Percentiles rank a stretch among this genome's conserved stretches.
These are phyloP conservation scores for Patella depressa DNA, from an alignment of 2,888 invertebrate genomes.

Conservation along the genomic window DNA sequence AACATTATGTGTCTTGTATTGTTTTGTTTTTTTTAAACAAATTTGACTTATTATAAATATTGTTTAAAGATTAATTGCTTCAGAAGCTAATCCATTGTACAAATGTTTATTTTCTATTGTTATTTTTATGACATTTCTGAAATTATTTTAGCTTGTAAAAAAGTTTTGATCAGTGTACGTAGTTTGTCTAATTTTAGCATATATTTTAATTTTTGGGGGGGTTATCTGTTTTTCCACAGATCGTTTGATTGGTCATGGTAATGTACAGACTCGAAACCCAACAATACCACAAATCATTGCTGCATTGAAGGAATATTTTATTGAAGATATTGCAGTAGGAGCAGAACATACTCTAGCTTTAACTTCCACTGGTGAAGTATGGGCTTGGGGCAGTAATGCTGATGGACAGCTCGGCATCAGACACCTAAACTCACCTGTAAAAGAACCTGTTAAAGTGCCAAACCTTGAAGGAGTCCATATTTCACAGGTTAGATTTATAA, in stretches of 20 bases:
- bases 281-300: slow-evolving; percentile 75
- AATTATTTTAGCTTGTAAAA: too few species aligned
- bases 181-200: too few species aligned
- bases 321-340: slow-evolving; percentile 77
- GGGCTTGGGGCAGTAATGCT: slow-evolving; percentile 78
- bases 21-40: neutral
- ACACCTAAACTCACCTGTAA: slow-evolving; percentile 74
- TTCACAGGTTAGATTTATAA: slow-evolving; percentile 72
- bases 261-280: slow-evolving; percentile 72
- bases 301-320: slow-evolving; percentile 73
- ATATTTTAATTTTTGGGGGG: neutral
- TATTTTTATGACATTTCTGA: too few species aligned
- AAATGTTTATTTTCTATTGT: neutral
- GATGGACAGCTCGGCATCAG: slow-evolving; percentile 78
- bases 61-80: neutral
- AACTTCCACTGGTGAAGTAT: slow-evolving; percentile 75
- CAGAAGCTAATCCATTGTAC: neutral
- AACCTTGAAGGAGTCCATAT: slow-evolving; percentile 75
- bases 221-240: slow-evolving; percentile 69
- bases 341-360: slow-evolving; percentile 77
- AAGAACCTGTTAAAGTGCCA: slow-evolving; percentile 75
- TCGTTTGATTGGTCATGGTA: slow-evolving; percentile 76
- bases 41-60: neutral
- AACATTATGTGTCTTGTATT: neutral
- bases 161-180: too few species aligned